A percentile compares a stretch with the other conserved stretches of the same genome.
phyloP scores from a whole-genome alignment of 2,888 invertebrate species.

The Eristalinus sepulchralis region DNA sequence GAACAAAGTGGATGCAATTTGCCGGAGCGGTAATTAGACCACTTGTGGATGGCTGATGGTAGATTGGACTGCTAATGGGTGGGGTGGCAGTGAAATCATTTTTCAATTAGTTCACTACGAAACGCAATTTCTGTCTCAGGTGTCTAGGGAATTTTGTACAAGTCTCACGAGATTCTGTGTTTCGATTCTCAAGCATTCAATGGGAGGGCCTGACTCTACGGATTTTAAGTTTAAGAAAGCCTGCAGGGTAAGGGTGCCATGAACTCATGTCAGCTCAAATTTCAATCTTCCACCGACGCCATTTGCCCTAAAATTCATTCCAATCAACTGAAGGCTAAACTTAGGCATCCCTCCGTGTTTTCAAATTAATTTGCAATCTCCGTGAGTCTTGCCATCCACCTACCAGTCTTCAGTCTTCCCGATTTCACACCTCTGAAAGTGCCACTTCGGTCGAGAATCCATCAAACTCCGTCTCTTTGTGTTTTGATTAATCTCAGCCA shows the following conservation, averaged over 20 bases:
- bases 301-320: too few species aligned
- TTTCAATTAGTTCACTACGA: background rate
- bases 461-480: background rate
- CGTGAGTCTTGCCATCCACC: background rate
- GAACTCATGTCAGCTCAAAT: too few species aligned
- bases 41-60: background rate
- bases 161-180: background rate
- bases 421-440: background rate
- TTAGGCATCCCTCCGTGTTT: too few species aligned
- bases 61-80: background rate
- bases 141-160: background rate
- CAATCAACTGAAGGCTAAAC: too few species aligned
- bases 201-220: too few species aligned
- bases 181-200: too few species aligned
- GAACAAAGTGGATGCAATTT: background rate
- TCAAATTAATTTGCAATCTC: background rate
- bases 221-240: too few species aligned
- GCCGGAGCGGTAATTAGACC: background rate
- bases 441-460: background rate
- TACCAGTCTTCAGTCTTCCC: background rate
- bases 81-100: background rate
- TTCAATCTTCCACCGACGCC: too few species aligned
- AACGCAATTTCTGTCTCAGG: background rate
- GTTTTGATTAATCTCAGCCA: constrained; percentile 37
- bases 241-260: too few species aligned